Evolutionary conservation across 2,888 invertebrate species (phyloP), one percentile per base, ranked within the genome.

Genomic region (Epinotia demarniana): DNA sequence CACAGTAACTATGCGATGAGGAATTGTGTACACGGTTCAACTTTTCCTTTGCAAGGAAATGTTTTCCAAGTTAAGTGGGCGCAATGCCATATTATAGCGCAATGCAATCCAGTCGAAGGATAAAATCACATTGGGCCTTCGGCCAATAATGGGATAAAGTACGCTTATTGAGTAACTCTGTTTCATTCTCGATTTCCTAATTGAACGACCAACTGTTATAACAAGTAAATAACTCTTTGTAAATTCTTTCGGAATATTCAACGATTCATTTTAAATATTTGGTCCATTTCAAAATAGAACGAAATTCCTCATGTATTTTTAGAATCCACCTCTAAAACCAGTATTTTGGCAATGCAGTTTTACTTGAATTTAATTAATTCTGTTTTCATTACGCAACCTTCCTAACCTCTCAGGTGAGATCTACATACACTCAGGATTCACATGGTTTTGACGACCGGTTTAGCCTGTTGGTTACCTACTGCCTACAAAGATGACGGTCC

Each of bases 81-180:
- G 63, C 23, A 33, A 70, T 70, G 58, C 75, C 75, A 70, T 75
- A 64, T 63, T 49, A 74, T 49, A 63, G 61, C 19, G 46, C 66
- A 73, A 67, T 73, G 61, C 72, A 43, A 72, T 72, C n/a, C 70
- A 71, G 9, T 63, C 43, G 66, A 53, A 49, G 67, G 61, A 61
- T 68, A 46, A 64, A 63, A 75, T 63, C 63, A 57, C 43, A 75
- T 60, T 64, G 63, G 70, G 70, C 49, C 55, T 49, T 39, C n/a
- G 23, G 69, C 70, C 63, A 64, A 64, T 75, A 75, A 70, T 62
- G 33, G 57, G 16, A 63, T 69, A 49, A 58, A 58, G 19, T 63
- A 69, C 58, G 60, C 55, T 68, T 61, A 73, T 55, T 73, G 68
- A 61, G 49, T 60, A 73, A 66, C 16, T 62, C 43, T 43, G 62